Conservation (phyloP, 1,140 invertebrate species). For the Drosophila trapezifrons region DNA sequence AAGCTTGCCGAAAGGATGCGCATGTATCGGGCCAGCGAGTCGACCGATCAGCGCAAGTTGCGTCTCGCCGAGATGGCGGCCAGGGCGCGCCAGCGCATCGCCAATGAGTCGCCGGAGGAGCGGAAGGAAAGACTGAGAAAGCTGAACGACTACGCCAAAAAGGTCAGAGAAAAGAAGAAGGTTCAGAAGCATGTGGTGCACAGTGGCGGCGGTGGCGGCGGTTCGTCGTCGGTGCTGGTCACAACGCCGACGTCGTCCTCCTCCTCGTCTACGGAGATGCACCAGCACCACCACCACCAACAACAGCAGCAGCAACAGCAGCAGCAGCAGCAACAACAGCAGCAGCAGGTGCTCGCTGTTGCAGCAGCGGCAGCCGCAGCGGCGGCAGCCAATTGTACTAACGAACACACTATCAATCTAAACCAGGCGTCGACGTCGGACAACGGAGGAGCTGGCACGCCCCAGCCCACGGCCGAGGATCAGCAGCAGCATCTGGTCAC, state of each 20-base stretch:
- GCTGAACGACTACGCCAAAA: conserved; percentile 84
- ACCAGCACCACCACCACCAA: conserved; percentile 64
- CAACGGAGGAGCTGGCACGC: conserved; percentile 33
- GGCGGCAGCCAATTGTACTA: conserved; percentile 70
- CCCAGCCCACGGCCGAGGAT: conserved; percentile 28
- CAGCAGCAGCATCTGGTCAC: conserved; percentile 59
- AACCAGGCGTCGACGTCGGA: conserved; percentile 67
- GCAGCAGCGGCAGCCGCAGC: conserved; percentile 60
- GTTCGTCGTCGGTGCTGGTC: conserved; percentile 51
- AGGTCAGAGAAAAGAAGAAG: conserved; percentile 84
- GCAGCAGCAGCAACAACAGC: conserved; percentile 58
- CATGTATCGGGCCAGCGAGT: conserved; percentile 84
- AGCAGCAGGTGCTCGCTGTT: conserved; percentile 64
- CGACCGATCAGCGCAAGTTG: conserved; percentile 84
- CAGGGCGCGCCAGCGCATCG: conserved; percentile 84
- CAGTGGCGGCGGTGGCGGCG: conserved; percentile 39
- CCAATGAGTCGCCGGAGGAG: conserved; percentile 85
- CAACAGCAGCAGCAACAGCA: conserved; percentile 42
- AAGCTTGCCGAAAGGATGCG: conserved; percentile 85
- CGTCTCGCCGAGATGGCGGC: conserved; percentile 86
- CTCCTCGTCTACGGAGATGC: conserved; percentile 64
- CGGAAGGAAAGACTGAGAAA: conserved; percentile 84
- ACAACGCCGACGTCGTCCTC: conserved; percentile 53
- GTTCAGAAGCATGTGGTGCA: conserved; percentile 68
- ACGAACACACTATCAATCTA: conserved; percentile 82